Conservation (phyloP, 2,888 invertebrate genomes). For the Cheilosia variabilis region DNA sequence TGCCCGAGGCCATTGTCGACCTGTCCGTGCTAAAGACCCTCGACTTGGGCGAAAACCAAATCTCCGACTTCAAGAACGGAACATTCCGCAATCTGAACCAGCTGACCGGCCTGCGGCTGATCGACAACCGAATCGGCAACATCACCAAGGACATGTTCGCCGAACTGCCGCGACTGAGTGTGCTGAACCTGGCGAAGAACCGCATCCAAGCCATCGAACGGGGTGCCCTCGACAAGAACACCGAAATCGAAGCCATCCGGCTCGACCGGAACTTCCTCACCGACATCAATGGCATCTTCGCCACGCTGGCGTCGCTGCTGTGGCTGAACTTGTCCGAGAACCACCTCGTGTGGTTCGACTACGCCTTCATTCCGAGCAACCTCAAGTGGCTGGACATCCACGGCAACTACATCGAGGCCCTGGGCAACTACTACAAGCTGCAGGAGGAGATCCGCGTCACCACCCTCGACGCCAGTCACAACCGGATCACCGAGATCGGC, state of each 20-base stretch:
- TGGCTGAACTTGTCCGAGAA: conserved; percentile 96
- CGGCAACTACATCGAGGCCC: conserved; percentile 93
- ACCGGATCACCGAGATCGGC: conserved; percentile 92
- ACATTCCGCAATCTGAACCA: conserved; percentile 94
- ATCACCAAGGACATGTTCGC: conserved; percentile 93
- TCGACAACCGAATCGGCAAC: conserved; percentile 95
- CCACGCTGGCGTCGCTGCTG: conserved; percentile 91
- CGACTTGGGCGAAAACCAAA: conserved; percentile 96
- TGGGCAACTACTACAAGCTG: conserved; percentile 94
- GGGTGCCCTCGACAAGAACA: conserved; percentile 92
- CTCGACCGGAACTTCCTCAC: conserved; percentile 94
- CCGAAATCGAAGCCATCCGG: conserved; percentile 92
- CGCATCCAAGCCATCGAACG: conserved; percentile 93
- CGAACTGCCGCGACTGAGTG: conserved; percentile 92
- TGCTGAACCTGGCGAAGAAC: conserved; percentile 94
- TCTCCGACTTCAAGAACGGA: conserved; percentile 91
- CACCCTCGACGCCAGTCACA: conserved; percentile 95
- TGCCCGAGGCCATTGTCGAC: conserved; percentile 93
- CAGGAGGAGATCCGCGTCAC: conserved; percentile 92
- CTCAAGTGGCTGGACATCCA: conserved; percentile 96
- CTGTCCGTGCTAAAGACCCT: conserved; percentile 93
- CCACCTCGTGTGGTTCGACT: conserved; percentile 96
- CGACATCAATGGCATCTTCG: conserved; percentile 95
- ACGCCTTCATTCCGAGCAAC: conserved; percentile 94
- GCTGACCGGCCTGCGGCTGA: conserved; percentile 93